A percentile compares a stretch with the other conserved stretches of the same genome.
These are phyloP conservation scores for Campoletis sonorensis DNA, from an alignment of 1,140 invertebrate species.

Conservation along the genomic window DNA sequence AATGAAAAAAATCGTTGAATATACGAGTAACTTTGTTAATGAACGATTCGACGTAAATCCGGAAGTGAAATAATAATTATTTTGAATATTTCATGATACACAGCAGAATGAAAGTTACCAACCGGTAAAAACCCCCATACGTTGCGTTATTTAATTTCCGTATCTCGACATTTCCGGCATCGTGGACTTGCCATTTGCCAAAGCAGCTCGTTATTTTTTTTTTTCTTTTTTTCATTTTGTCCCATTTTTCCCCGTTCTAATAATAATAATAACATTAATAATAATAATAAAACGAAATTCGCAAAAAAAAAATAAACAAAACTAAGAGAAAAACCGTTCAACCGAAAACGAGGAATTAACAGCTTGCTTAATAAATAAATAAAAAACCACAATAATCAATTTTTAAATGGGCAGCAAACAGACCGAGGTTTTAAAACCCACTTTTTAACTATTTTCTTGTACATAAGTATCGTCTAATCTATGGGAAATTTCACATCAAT, in stretches of 20 bases:
- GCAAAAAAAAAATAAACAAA: neutral
- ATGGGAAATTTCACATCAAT: too few relatives aligned
- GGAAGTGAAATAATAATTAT: constrained; percentile 8
- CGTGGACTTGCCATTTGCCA: constrained; percentile 1
- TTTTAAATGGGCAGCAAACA: too few relatives aligned
- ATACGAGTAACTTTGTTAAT: neutral
- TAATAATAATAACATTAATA: neutral
- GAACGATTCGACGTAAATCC: neutral
- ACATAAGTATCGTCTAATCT: neutral
- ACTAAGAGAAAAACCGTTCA: constrained; percentile 12
- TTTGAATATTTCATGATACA: neutral
- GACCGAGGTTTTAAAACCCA: too few relatives aligned
- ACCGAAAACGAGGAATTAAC: constrained; percentile 28
- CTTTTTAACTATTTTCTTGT: constrained; percentile 7
- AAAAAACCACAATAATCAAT: too few relatives aligned
- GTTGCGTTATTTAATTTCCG: neutral
- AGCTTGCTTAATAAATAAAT: constrained; percentile 33
- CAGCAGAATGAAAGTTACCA: neutral
- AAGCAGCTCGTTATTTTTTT: neutral
- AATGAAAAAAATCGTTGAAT: neutral
- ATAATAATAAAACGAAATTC: neutral
- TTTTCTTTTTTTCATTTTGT: neutral
- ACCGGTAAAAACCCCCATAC: neutral
- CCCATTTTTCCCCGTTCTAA: neutral
- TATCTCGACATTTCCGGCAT: constrained; percentile 8